Conservation (phyloP, 1,140 invertebrate genomes). For the Trialeurodes vaporariorum region DNA sequence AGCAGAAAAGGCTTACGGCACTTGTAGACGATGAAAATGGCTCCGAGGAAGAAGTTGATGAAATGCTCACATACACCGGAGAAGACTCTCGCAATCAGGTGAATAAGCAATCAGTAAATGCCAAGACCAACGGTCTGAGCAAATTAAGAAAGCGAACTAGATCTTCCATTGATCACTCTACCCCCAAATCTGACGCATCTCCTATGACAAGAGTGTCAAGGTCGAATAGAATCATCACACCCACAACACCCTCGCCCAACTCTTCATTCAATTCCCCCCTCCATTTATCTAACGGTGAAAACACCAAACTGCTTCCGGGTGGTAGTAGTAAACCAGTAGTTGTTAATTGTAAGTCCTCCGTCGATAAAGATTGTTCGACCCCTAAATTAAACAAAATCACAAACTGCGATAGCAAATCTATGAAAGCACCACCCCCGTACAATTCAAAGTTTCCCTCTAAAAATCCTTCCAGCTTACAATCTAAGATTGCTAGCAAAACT, state of each 20-base stretch:
- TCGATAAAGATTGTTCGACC: too few relatives aligned
- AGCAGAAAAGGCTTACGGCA: conserved; percentile 43
- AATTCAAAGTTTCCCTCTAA: neutral
- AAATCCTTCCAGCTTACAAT: neutral
- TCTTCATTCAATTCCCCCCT: neutral
- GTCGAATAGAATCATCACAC: too few relatives aligned
- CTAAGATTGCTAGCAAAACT: neutral
- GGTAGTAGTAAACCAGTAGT: too few relatives aligned
- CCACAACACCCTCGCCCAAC: too few relatives aligned
- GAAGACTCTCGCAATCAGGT: conserved; percentile 70
- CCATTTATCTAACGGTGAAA: neutral
- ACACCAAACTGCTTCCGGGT: neutral
- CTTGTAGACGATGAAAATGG: conserved; percentile 38
- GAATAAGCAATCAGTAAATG: conserved; percentile 36
- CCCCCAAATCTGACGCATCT: neutral
- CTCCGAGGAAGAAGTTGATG: conserved; percentile 37
- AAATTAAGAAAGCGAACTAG: conserved; percentile 3
- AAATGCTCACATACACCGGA: conserved; percentile 52
- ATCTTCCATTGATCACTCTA: neutral
- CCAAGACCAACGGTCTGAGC: conserved; percentile 18
- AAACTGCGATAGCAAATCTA: too few relatives aligned
- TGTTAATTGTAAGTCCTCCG: too few relatives aligned
- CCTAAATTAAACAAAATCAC: too few relatives aligned
- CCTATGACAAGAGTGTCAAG: neutral
- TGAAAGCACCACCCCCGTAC: too few relatives aligned